Evolutionary conservation across 2,113 vertebrate species (phyloP), one percentile per base, ranked within the genome.

Genomic region (Sus scrofa): DNA sequence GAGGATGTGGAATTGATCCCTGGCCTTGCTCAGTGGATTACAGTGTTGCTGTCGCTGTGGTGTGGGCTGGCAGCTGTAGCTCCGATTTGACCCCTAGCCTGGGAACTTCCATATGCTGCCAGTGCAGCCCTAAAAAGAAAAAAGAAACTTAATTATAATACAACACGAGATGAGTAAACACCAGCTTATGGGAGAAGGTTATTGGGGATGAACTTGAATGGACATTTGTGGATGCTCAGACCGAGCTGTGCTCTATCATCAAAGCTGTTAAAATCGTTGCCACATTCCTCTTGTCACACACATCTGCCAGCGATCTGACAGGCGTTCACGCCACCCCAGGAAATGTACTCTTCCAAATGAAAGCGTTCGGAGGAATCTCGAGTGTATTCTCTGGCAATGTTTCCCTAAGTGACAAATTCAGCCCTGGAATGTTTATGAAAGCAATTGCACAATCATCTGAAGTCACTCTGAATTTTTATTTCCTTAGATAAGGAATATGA

Each of bases 401-500:
- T 94, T 97, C 97, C 44, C 94, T 93, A 70, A 94, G 85, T 75
- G 89, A 96, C 96, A 91, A 87, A 95, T 62, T 20, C 85, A 96
- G 85, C 70, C 87, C 86, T 18, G 16, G 94, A 97, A 97, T 97
- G 97, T 77, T 97, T 98, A 86, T 96, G 97, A 97, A 98, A 97
- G 92, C 89, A 96, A 52, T 3, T 34, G 60, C 34, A 74, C 26
- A 71, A 70, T 96, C 97, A 97, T 93, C 90, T 92, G 94, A 98
- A 97, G 20, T 97, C 91, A 2, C 52, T 95, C 50, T 95, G 67
- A 85, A 93, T 96, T 97, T 97, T 37, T 83, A 81, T 97, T 93
- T n/a, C 22, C 75, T 97, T 96, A 99, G 99, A 99, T 99, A 96
- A 98, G 74, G 95, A 99, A 99, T 98, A 96, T 99, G 97, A 98